Evolutionary conservation across 2,113 vertebrate species (phyloP).

Genomic region (Dasyurus viverrinus): DNA sequence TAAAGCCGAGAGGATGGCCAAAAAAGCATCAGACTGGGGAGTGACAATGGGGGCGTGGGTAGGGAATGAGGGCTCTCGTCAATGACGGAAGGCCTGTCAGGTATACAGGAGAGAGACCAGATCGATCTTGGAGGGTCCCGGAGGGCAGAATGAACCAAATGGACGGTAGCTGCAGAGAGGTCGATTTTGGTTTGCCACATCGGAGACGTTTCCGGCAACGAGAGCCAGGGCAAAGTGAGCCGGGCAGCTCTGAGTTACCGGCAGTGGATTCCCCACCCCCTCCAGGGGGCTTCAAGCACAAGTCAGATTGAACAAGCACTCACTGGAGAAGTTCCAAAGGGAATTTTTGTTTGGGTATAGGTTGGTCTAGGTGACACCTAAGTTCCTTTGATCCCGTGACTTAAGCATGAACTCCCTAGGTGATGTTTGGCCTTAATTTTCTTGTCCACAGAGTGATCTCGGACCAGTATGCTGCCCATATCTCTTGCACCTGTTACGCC

Average conservation of each 20-base stretch:
- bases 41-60: background rate
- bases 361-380: background rate
- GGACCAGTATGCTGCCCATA: background rate
- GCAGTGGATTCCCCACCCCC: background rate
- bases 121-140: background rate
- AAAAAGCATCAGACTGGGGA: slow-evolving; percentile 18
- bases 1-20: background rate
- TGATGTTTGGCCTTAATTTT: background rate
- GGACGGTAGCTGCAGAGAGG: background rate
- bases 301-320: background rate
- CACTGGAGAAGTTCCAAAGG: background rate
- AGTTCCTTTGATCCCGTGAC: background rate
- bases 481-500: background rate
- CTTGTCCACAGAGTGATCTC: background rate
- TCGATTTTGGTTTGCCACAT: background rate
- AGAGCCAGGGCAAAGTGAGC: background rate
- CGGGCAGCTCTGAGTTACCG: background rate
- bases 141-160: background rate
- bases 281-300: background rate
- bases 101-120: background rate
- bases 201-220: background rate
- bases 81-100: background rate
- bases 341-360: background rate
- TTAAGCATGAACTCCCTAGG: background rate
- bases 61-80: background rate